Evolutionary conservation across 37 sponge, comb jelly and placozoan genomes (phyloP).

Genomic region (Beroe forskalii): DNA sequence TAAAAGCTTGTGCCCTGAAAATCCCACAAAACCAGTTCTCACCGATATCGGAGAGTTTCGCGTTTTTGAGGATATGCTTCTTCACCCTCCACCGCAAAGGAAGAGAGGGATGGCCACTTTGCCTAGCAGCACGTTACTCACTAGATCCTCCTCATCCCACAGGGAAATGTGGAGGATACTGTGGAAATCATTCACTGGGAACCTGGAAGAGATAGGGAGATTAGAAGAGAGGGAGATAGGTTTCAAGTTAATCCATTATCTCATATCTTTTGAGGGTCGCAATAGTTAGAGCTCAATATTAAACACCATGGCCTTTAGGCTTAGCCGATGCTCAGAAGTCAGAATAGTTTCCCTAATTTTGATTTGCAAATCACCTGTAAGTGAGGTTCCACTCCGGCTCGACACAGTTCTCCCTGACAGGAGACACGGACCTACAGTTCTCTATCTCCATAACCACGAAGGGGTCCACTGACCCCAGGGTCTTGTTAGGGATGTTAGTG

Average conservation of each 20-base stretch:
- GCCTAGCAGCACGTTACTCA: neutral
- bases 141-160: slow-evolving; percentile 47
- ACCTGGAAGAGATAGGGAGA: neutral
- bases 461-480: slow-evolving; percentile 23
- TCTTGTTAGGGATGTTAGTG: slow-evolving; percentile 19
- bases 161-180: slow-evolving; percentile 54
- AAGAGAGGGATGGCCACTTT: slow-evolving; percentile 46
- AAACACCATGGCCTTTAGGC: too few species aligned
- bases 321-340: too few species aligned
- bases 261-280: too few species aligned
- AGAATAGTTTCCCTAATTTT: too few species aligned
- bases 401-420: slow-evolving; percentile 30
- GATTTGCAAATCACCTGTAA: slow-evolving; percentile 28
- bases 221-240: neutral
- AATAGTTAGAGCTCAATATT: too few species aligned
- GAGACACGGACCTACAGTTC: slow-evolving; percentile 19
- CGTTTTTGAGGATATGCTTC: slow-evolving; percentile 35
- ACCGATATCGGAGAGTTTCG: neutral
- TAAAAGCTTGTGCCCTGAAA: too few species aligned
- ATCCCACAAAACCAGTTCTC: too few species aligned
- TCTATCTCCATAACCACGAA: slow-evolving; percentile 50
- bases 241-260: too few species aligned
- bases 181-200: slow-evolving; percentile 53
- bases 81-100: slow-evolving; percentile 7
- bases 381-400: slow-evolving; percentile 61